phyloP scores from a whole-genome alignment of 2,888 invertebrate species.

The Holacanthella duospinosa region DNA sequence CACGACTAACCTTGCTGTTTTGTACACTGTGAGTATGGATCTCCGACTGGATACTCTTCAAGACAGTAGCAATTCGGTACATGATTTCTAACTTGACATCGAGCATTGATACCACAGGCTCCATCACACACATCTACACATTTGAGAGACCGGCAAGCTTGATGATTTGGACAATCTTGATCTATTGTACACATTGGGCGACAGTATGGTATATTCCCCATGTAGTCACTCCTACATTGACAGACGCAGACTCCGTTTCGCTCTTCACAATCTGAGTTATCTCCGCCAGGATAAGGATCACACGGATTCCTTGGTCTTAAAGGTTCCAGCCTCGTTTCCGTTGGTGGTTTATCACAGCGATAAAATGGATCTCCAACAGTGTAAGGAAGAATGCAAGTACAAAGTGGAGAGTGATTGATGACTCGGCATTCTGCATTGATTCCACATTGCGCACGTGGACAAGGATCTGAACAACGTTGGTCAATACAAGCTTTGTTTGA shows the following conservation, averaged over 20 bases:
- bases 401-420: constrained; percentile 25
- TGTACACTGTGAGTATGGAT: constrained; percentile 1
- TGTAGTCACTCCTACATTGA: not conserved
- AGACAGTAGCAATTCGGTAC: constrained; percentile 26
- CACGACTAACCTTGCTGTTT: not conserved
- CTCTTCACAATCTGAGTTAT: constrained; percentile 68
- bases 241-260: constrained; percentile 6
- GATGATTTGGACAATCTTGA: constrained; percentile 59
- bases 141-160: constrained; percentile 60
- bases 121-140: constrained; percentile 39
- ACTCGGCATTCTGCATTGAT: constrained; percentile 25
- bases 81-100: constrained; percentile 35
- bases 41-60: not conserved
- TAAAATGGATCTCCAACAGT: constrained; percentile 47
- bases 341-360: constrained; percentile 40
- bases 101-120: constrained; percentile 34
- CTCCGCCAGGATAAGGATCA: constrained; percentile 71
- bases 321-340: constrained; percentile 4
- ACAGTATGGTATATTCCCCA: constrained; percentile 46
- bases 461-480: constrained; percentile 76
- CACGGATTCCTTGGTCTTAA: constrained; percentile 44
- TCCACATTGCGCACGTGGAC: constrained; percentile 42
- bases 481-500: constrained; percentile 70
- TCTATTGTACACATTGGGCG: constrained; percentile 58
- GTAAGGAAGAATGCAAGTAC: constrained; percentile 33